Base-by-base conservation (phyloP, 1,140 invertebrate genomes). In the Oppia nitens region DNA sequence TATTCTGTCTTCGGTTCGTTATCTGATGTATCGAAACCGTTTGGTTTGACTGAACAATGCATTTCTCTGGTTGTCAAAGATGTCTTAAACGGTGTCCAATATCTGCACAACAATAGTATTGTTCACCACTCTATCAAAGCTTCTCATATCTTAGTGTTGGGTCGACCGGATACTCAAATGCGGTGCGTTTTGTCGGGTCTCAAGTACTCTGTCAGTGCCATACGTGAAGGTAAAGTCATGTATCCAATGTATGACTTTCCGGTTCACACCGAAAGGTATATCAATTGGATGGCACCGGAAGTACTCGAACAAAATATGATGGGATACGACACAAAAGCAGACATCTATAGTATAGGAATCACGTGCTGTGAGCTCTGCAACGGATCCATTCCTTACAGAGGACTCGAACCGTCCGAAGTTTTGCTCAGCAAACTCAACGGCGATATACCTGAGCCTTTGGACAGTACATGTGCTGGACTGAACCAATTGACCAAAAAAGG, bases 281-380 rank as follows among this genome's bases (percentile, higher is more conserved):
- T 92, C 1, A 85, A 87, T 69, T 92, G 87, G 85, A 74, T 87
- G 2, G 87, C 85, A 68, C 88, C 88, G 20, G 89, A 94, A 74
- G 71, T 93, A 17, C 72, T 93, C 23, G 82, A 87, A 74, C 87
- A 86, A 80, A 90, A 91, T 75, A 73, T 92, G 57, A 75, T 77
- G 64, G 88, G 89, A 4, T 93, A 91, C 67, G 83, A 85, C 68
- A 82, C 83, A 67, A 84, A 85, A 65, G 86, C 86, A 2, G 89
- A 94, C 72, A 82, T 91, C 28, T 93, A 94, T 66, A 91, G 87
- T 63, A 63, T 91, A 51, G 89, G 89, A 32, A 83, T 93, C 59
- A 78, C 84, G 17, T 79, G 83, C 32, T 92, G 87, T 74, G 89
- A 93, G 73, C 69, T 94, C 62, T 87, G 82, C 25, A 94, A 93